Conservation (phyloP, 2,113 vertebrate species). For the Rafetus swinhoei region DNA sequence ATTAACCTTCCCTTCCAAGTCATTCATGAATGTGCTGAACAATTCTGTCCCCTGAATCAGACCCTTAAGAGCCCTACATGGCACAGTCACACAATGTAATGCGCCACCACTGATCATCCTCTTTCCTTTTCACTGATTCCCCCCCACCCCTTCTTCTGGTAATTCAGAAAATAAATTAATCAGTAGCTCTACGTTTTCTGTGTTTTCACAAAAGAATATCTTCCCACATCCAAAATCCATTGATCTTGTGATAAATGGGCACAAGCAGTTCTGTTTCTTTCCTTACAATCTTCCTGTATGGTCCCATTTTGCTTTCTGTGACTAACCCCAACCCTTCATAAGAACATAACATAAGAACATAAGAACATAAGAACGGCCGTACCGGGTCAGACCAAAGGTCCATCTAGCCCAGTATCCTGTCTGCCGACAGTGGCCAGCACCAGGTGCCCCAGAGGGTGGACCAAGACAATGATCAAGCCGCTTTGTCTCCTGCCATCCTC, state of each 20-base stretch:
- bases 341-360: too few relatives aligned
- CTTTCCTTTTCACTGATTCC: neutral
- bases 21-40: conserved; percentile 11
- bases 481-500: too few relatives aligned
- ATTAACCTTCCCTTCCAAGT: conserved; percentile 74
- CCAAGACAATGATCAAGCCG: too few relatives aligned
- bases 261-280: neutral
- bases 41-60: neutral
- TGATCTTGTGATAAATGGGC: neutral
- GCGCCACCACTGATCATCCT: neutral
- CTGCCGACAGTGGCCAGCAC: too few relatives aligned
- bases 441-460: too few relatives aligned
- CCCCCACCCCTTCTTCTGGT: neutral
- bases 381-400: too few relatives aligned
- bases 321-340: neutral
- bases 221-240: neutral
- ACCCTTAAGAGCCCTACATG: neutral
- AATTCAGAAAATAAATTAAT: neutral
- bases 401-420: too few relatives aligned
- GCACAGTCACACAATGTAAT: neutral
- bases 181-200: neutral
- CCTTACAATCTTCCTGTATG: neutral
- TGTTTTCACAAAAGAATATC: neutral
- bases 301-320: neutral
- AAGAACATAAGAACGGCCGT: too few relatives aligned